Evolutionary conservation across 2,797 vertebrate species (phyloP).

Genomic region (Muraenolepis orangiensis): DNA sequence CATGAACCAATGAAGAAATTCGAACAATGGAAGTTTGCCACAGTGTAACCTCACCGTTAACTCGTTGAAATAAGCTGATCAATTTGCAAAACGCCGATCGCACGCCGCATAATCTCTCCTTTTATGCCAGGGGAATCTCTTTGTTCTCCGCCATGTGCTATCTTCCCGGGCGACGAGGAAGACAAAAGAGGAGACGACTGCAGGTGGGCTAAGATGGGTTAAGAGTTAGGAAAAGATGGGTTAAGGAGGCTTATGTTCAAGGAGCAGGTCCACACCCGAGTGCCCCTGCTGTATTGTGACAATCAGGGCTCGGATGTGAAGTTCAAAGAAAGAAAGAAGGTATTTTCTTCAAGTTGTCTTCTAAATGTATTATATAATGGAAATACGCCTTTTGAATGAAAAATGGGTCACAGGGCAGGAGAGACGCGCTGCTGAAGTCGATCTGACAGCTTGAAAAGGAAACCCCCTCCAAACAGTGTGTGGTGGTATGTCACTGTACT

Average conservation of each 20-base stretch:
- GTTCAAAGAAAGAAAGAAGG: conserved; percentile 24
- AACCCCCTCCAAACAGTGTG: neutral
- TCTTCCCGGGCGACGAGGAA: conserved; percentile 42
- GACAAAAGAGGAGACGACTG: conserved; percentile 32
- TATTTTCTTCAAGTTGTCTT: conserved; percentile 28
- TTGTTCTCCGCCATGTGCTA: neutral
- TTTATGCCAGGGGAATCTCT: neutral
- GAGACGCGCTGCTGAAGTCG: neutral
- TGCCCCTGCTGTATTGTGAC: neutral
- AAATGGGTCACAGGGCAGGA: conserved; percentile 2
- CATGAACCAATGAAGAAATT: conserved; percentile 30
- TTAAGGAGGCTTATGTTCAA: conserved; percentile 45
- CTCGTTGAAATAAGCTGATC: neutral
- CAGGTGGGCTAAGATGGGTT: conserved; percentile 40
- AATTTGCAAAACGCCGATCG: neutral
- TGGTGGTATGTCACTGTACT: neutral
- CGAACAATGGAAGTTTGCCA: neutral
- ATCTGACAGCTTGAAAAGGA: neutral
- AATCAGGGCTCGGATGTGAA: conserved; percentile 33
- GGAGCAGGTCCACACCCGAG: neutral
- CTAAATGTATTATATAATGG: conserved; percentile 35
- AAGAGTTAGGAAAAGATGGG: conserved; percentile 39
- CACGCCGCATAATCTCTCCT: neutral
- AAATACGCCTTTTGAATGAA: conserved; percentile 25
- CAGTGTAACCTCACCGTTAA: neutral